phyloP scores from a whole-genome alignment of 1,140 invertebrate species.

The Drosophila saltans region DNA sequence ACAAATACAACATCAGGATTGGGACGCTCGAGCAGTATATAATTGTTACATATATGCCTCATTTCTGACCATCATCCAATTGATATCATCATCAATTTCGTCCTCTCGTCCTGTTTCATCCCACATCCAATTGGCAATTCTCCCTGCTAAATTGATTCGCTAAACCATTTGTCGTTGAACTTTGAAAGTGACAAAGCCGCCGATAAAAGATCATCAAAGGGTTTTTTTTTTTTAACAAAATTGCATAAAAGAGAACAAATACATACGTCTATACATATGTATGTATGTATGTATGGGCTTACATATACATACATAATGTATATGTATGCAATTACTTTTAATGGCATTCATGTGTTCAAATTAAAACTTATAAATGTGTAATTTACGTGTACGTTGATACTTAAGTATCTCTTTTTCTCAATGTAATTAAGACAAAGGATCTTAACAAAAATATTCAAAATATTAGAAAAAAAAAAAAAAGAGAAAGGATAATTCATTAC shows the following conservation, averaged over 20 bases:
- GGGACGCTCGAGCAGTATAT: slow-evolving; percentile 79
- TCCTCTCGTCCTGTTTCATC: not conserved
- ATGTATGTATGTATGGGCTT: too few relatives aligned
- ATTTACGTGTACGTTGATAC: not conserved
- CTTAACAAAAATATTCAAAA: not conserved
- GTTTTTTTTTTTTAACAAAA: too few relatives aligned
- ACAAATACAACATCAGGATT: slow-evolving; percentile 72
- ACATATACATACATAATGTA: not conserved
- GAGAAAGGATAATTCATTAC: not conserved
- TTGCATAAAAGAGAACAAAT: too few relatives aligned
- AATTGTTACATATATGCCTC: slow-evolving; percentile 1
- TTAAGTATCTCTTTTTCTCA: not conserved
- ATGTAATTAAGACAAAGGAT: not conserved
- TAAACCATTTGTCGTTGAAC: not conserved
- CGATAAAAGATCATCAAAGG: not conserved
- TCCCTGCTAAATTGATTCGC: not conserved
- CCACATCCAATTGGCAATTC: slow-evolving; percentile 15
- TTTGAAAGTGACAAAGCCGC: not conserved
- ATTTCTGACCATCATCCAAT: too few relatives aligned
- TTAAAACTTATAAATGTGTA: slow-evolving; percentile 2
- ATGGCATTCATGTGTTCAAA: slow-evolving; percentile 23
- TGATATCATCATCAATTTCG: too few relatives aligned
- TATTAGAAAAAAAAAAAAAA: too few relatives aligned
- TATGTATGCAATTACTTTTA: slow-evolving; percentile 2
- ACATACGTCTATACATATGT: not conserved